phyloP scores from a whole-genome alignment of 2,888 invertebrate genomes.

The Tetragnatha montana region DNA sequence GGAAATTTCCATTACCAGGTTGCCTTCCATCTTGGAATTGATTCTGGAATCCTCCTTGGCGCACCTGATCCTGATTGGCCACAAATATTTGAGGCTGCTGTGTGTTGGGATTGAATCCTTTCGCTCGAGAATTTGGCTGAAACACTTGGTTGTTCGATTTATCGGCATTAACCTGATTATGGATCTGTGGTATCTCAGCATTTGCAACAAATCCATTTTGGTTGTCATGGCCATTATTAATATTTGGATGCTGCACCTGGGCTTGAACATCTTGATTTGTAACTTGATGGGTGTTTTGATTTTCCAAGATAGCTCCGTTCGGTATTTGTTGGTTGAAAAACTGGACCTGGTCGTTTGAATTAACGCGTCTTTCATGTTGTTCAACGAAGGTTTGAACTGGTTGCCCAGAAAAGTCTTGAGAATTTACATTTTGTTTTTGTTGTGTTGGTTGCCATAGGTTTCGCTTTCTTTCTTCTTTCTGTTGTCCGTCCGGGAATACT shows the following conservation, averaged over 20 bases:
- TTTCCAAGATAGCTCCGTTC: constrained; percentile 25
- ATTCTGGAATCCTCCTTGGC: neutral
- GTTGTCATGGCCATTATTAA: neutral
- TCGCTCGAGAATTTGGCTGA: constrained; percentile 12
- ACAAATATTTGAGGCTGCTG: neutral
- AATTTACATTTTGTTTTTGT: constrained; percentile 8
- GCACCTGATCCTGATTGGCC: neutral
- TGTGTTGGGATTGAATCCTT: neutral
- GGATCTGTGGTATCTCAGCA: neutral
- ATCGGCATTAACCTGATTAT: neutral
- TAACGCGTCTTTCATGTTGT: neutral
- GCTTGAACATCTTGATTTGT: neutral
- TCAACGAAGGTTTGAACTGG: neutral
- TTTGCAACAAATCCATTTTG: neutral
- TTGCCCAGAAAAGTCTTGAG: neutral
- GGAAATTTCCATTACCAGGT: neutral
- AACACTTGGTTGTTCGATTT: neutral
- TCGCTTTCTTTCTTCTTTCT: neutral
- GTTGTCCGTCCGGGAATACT: constrained; percentile 26
- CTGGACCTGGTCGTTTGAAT: neutral
- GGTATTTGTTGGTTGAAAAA: neutral
- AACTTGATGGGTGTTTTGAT: constrained; percentile 38
- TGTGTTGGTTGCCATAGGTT: constrained; percentile 14
- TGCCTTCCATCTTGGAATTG: neutral
- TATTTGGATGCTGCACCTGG: neutral